phyloP scores from a whole-genome alignment of 2,888 invertebrate genomes.

The Caenorhabditis sp. region DNA sequence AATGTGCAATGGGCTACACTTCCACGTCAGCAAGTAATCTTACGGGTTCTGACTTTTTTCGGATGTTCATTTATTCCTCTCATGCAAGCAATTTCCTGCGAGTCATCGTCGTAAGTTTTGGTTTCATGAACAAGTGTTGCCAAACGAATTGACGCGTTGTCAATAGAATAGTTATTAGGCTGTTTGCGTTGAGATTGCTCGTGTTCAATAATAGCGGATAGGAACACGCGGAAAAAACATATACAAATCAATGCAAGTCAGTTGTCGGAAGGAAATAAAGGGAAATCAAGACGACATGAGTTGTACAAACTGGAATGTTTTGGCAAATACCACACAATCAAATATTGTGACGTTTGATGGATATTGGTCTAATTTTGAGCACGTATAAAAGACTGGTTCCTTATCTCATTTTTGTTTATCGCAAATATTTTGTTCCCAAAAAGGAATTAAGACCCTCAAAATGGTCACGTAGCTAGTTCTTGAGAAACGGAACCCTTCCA shows the following conservation, averaged over 20 bases:
- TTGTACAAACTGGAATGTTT: slow-evolving; percentile 5
- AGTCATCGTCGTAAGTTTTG: neutral
- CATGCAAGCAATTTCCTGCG: neutral
- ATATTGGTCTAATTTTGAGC: neutral
- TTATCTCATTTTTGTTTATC: too few relatives aligned
- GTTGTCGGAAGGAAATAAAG: slow-evolving; percentile 10
- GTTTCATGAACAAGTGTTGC: slow-evolving; percentile 11
- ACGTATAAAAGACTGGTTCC: too few relatives aligned
- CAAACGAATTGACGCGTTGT: neutral
- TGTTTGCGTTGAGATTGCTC: neutral
- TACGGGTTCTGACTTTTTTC: neutral
- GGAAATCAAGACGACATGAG: neutral
- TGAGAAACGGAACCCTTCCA: too few relatives aligned
- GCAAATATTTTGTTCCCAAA: too few relatives aligned
- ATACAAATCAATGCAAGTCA: slow-evolving; percentile 18
- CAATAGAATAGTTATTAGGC: neutral
- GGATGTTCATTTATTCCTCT: neutral
- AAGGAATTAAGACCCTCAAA: too few relatives aligned
- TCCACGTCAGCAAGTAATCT: neutral
- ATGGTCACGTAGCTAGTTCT: too few relatives aligned
- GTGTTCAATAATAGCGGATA: neutral
- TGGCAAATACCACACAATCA: slow-evolving; percentile 7
- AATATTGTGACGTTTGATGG: slow-evolving; percentile 14
- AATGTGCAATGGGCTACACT: neutral
- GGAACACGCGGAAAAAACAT: slow-evolving; percentile 12